A percentile compares a stretch with the other conserved stretches of the same genome.
Evolutionary conservation across 2,797 vertebrate species (phyloP).

Genomic region (Sebastes cheni): DNA sequence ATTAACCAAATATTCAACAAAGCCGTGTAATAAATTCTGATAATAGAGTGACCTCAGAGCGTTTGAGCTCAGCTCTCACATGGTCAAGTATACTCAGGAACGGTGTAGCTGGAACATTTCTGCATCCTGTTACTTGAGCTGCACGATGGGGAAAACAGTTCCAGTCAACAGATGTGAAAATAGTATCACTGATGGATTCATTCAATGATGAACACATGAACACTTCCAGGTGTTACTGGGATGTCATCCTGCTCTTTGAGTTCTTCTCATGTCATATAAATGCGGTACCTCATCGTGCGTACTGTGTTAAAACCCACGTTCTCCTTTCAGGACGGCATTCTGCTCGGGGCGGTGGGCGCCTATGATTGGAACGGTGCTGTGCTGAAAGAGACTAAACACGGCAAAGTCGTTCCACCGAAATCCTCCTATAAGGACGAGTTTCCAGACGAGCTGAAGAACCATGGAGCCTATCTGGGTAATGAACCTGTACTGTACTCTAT

Average conservation of each 20-base stretch:
- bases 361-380: constrained; percentile 97
- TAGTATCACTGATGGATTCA: not conserved
- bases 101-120: not conserved
- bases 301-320: not conserved
- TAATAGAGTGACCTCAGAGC: not conserved
- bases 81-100: not conserved
- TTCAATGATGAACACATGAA: not conserved
- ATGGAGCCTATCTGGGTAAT: constrained; percentile 92
- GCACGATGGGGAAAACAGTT: not conserved
- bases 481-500: not conserved
- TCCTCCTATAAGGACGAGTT: constrained; percentile 93
- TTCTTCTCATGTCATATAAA: not conserved
- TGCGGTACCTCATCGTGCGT: not conserved
- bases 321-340: constrained; percentile 87
- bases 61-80: not conserved
- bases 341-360: constrained; percentile 94
- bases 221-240: not conserved
- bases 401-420: constrained; percentile 89
- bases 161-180: not conserved
- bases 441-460: constrained; percentile 94
- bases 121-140: not conserved
- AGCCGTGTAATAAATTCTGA: not conserved
- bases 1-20: no score
- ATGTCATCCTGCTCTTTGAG: not conserved
- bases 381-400: constrained; percentile 91